Conservation (phyloP, 2,888 invertebrate species). For the Eilema sororculum region DNA sequence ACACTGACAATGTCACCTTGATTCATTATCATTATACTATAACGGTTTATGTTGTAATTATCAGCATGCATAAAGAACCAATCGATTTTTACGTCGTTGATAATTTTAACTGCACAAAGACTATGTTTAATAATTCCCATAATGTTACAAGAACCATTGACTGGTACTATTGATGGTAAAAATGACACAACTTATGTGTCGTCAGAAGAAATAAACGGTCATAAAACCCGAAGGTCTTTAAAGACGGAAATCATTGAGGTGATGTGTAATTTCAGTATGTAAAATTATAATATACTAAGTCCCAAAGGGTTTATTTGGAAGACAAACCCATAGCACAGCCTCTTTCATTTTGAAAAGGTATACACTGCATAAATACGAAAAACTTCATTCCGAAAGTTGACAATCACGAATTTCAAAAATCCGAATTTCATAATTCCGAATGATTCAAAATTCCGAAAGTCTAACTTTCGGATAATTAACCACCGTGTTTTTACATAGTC, state of each 20-base stretch:
- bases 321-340: too few relatives aligned
- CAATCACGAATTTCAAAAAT: too few relatives aligned
- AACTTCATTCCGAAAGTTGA: too few relatives aligned
- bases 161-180: not conserved
- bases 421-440: too few relatives aligned
- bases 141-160: not conserved
- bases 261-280: not conserved
- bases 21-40: conserved; percentile 48
- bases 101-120: conserved; percentile 30
- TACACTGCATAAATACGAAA: too few relatives aligned
- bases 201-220: not conserved
- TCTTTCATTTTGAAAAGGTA: too few relatives aligned
- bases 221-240: not conserved
- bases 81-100: conserved; percentile 30
- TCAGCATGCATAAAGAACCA: conserved; percentile 20
- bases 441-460: too few relatives aligned
- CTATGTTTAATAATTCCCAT: conserved; percentile 3
- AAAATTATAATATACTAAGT: not conserved
- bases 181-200: not conserved
- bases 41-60: conserved; percentile 41
- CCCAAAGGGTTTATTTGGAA: too few relatives aligned
- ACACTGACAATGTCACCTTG: conserved; percentile 61
- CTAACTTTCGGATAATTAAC: too few relatives aligned
- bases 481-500: too few relatives aligned
- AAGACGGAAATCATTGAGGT: not conserved